Evolutionary conservation across 2,797 vertebrate genomes (phyloP).

Genomic region (Gymnopithys bicolor): DNA sequence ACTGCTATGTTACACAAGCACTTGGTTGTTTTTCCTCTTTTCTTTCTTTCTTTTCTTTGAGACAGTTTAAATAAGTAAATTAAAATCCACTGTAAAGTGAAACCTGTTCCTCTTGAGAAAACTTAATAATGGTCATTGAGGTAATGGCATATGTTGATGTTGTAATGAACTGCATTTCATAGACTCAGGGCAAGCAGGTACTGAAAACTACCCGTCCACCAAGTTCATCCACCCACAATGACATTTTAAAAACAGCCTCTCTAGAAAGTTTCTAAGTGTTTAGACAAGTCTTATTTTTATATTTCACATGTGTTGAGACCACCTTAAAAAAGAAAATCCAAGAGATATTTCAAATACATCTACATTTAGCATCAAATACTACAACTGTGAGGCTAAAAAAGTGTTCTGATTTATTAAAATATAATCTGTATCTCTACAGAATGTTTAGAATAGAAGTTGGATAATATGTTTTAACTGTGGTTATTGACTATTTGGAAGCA

Average conservation of each 20-base stretch:
- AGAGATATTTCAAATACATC: neutral
- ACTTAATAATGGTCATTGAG: conserved; percentile 2
- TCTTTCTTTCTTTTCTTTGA: neutral
- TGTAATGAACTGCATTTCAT: neutral
- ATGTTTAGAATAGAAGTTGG: neutral
- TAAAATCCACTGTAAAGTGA: neutral
- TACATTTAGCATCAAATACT: neutral
- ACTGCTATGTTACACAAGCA: neutral
- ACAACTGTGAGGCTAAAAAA: neutral
- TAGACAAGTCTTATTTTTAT: neutral
- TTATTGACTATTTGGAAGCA: neutral
- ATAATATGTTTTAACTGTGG: neutral
- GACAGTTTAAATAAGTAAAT: neutral
- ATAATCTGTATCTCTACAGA: neutral
- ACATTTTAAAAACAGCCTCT: neutral
- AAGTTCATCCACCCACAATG: neutral
- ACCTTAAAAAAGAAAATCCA: neutral
- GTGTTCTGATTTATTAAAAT: neutral
- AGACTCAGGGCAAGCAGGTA: neutral
- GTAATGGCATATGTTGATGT: neutral
- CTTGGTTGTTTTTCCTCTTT: neutral
- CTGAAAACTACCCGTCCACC: neutral
- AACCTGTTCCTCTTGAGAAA: neutral
- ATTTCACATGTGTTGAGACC: neutral
- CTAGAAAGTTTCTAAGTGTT: neutral